These are phyloP conservation scores for Mythimna ferrago DNA, from an alignment of 2,888 invertebrate species.

Conservation along the genomic window DNA sequence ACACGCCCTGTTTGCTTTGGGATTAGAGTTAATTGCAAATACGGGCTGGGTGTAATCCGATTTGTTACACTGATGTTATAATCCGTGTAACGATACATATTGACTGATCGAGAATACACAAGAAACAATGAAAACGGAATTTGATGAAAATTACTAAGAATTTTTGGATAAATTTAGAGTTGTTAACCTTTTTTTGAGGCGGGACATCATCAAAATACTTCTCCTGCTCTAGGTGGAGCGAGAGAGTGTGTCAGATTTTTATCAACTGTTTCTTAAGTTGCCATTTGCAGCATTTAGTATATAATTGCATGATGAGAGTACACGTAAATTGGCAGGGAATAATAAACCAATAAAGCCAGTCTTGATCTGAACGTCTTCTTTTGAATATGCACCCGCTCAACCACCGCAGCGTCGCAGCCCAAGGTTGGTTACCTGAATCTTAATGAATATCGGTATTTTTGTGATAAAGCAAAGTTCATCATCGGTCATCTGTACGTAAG, in stretches of 20 bases:
- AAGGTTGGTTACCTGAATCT: too few relatives aligned
- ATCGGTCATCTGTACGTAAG: not conserved
- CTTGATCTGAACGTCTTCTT: too few relatives aligned
- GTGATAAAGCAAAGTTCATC: not conserved
- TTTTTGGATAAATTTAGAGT: not conserved
- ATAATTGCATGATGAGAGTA: too few relatives aligned
- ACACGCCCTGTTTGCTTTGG: constrained; percentile 41
- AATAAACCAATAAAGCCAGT: too few relatives aligned
- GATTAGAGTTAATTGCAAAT: constrained; percentile 51
- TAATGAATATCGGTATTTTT: not conserved
- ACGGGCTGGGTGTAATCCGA: constrained; percentile 38
- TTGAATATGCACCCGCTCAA: too few relatives aligned
- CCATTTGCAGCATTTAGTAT: not conserved
- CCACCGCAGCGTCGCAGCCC: too few relatives aligned
- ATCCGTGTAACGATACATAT: constrained; percentile 8
- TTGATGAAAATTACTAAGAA: not conserved
- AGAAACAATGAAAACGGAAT: constrained; percentile 10
- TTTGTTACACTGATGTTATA: constrained; percentile 35
- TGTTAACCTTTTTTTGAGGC: not conserved
- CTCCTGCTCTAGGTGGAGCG: too few relatives aligned
- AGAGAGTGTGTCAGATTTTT: too few relatives aligned
- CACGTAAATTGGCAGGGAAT: too few relatives aligned
- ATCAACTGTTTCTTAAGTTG: not conserved
- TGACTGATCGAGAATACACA: constrained; percentile 6
- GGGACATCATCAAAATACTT: too few relatives aligned